These are phyloP conservation scores for Drosophila anceps DNA, from an alignment of 2,888 invertebrate species.

Conservation along the genomic window DNA sequence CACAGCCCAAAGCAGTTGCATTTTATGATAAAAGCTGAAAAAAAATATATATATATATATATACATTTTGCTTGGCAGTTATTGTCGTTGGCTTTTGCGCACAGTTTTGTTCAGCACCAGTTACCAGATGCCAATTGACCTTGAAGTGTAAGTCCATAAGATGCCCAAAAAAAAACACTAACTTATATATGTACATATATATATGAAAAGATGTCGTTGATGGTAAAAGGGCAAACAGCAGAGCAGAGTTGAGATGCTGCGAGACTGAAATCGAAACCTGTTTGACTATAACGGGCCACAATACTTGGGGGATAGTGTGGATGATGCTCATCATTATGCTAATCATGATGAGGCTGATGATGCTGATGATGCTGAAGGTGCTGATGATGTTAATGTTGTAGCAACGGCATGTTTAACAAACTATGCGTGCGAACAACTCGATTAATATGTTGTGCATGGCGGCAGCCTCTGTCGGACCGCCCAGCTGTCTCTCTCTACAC, in stretches of 20 bases:
- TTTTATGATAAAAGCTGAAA: conserved; percentile 46
- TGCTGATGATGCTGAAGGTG: conserved; percentile 17
- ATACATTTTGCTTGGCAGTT: conserved; percentile 29
- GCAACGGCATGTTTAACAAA: conserved; percentile 67
- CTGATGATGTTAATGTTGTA: conserved; percentile 36
- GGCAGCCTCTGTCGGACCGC: conserved; percentile 40
- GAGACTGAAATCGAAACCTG: conserved; percentile 51
- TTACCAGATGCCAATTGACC: conserved; percentile 58
- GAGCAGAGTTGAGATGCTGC: conserved; percentile 22
- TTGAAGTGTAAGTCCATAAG: conserved; percentile 63
- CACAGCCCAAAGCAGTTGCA: conserved; percentile 69
- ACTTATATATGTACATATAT: background rate
- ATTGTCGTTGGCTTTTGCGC: conserved; percentile 34
- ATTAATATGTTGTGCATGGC: conserved; percentile 58
- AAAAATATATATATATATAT: background rate
- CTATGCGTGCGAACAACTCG: conserved; percentile 73
- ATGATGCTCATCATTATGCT: conserved; percentile 16
- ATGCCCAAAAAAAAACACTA: conserved; percentile 15
- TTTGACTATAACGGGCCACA: conserved; percentile 60
- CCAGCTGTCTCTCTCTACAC: conserved; percentile 45
- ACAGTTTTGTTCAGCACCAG: conserved; percentile 44
- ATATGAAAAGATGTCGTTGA: conserved; percentile 19
- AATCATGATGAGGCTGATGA: conserved; percentile 14
- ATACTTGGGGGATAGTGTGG: conserved; percentile 25
- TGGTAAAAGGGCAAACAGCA: conserved; percentile 61